Evolutionary conservation across 2,888 invertebrate species (phyloP).

Genomic region (Drosophila subquinaria): DNA sequence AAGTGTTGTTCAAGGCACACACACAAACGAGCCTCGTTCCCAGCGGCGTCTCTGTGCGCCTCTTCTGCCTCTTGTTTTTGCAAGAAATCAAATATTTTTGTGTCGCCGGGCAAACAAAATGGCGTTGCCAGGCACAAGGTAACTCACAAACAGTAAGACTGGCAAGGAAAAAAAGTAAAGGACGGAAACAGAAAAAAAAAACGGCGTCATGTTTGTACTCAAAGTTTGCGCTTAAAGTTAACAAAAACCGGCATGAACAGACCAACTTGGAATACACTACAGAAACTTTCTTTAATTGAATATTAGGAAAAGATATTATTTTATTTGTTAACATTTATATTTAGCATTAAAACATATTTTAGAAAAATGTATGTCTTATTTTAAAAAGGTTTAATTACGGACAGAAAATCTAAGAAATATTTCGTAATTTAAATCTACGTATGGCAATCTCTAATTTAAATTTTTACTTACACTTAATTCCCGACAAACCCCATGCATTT

Average conservation of each 20-base stretch:
- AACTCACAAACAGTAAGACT: conserved; percentile 54
- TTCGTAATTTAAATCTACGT: background rate
- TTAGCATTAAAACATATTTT: background rate
- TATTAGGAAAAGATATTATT: background rate
- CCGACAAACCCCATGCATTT: background rate
- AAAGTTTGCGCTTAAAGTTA: conserved; percentile 61
- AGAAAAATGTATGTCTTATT: background rate
- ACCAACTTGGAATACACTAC: conserved; percentile 20
- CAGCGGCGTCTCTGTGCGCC: conserved; percentile 43
- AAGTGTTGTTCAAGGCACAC: conserved; percentile 78
- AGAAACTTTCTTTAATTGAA: background rate
- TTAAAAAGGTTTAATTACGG: background rate
- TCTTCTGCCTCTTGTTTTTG: conserved; percentile 71
- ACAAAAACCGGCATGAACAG: conserved; percentile 27
- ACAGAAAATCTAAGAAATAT: background rate
- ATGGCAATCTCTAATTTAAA: too few relatives aligned
- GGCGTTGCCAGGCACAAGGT: conserved; percentile 72
- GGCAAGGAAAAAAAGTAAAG: conserved; percentile 27
- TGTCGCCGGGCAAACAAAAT: conserved; percentile 78
- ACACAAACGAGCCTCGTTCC: conserved; percentile 25
- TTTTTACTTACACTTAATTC: background rate
- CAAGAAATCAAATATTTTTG: conserved; percentile 80
- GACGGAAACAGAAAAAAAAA: conserved; percentile 12
- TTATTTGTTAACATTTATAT: background rate
- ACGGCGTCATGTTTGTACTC: conserved; percentile 61